Base-by-base conservation (phyloP, 1,140 invertebrate genomes). In the Heliconius congener region DNA sequence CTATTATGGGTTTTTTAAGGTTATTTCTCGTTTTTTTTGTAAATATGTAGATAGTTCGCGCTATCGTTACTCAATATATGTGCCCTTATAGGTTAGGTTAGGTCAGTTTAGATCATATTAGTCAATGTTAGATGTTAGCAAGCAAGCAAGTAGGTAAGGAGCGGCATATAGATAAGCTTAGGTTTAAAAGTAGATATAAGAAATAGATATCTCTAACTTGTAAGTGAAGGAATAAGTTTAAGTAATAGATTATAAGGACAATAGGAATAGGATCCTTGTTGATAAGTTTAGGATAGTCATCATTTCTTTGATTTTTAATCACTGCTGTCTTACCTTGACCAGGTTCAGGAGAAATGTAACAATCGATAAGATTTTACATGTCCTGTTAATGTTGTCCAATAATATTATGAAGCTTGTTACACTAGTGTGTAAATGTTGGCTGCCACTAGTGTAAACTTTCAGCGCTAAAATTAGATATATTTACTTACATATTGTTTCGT, bases 31-130 rank as follows among this genome's bases (percentile, higher is more conserved):
- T 30, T 30, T 27, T 66, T 27, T 66, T 27, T 81, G 76, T 81
- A 81, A 74, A 81, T 77, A 74, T 81, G 72, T 81, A 81, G 74
- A 81, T 74, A 78, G 11, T 78, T 66, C 46, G 34, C 19, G 27
- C 66, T 76, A 39, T 70, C 16, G 42, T 37, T 71, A 46, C 46
- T 76, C 39, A 46, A 70, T 76, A 18, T 76, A 70, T 72, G 50
- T 75, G 78, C 50, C 70, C 73, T 60, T 37, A 30, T 79, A 79
- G 74, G 37, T 55, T 66, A 66, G 23, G 23, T 66, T 66, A 66
- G 60, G 23, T 66, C 23, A 77, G 55, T n/a, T 57, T 57, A 57
- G 55, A 11, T 57, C 8, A 66, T 60, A 23, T 60, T 60, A 60
- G 55, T 60, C n/a, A 76, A 71, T 76, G 27, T 71, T 77, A 77